A percentile compares a stretch with the other conserved stretches of the same genome.
These are phyloP conservation scores for Pterostichus madidus DNA, from an alignment of 2,888 invertebrate genomes.

Conservation along the genomic window DNA sequence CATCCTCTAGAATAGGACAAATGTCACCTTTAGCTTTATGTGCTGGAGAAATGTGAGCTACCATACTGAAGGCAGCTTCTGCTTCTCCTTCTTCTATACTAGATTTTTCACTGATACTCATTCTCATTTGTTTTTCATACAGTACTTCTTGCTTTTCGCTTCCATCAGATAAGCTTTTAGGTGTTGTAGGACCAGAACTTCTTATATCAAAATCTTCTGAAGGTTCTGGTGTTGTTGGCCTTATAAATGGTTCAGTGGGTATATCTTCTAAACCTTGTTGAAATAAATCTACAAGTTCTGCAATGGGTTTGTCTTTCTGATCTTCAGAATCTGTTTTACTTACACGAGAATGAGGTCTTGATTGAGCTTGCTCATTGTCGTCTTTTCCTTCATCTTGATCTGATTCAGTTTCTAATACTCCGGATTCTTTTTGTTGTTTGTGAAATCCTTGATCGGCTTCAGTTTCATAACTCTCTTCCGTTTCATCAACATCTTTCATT, in stretches of 20 bases:
- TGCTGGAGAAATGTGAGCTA: constrained; percentile 77
- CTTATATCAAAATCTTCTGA: constrained; percentile 75
- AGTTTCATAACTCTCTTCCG: constrained; percentile 75
- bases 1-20: constrained; percentile 77
- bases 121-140: constrained; percentile 75
- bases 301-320: constrained; percentile 75
- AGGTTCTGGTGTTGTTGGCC: constrained; percentile 79
- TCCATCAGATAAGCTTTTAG: constrained; percentile 35
- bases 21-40: constrained; percentile 75
- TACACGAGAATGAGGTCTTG: constrained; percentile 74
- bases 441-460: constrained; percentile 77
- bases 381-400: constrained; percentile 67
- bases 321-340: constrained; percentile 75
- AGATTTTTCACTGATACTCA: constrained; percentile 76
- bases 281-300: constrained; percentile 75
- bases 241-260: constrained; percentile 77
- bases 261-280: constrained; percentile 75
- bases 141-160: constrained; percentile 73
- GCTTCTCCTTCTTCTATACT: constrained; percentile 78
- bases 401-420: constrained; percentile 69
- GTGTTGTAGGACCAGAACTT: constrained; percentile 67
- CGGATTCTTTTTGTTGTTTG: constrained; percentile 70
- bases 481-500: constrained; percentile 77
- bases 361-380: constrained; percentile 72
- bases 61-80: constrained; percentile 78